phyloP scores from a whole-genome alignment of 1,140 invertebrate species.

The Oryctes rhinoceros region DNA sequence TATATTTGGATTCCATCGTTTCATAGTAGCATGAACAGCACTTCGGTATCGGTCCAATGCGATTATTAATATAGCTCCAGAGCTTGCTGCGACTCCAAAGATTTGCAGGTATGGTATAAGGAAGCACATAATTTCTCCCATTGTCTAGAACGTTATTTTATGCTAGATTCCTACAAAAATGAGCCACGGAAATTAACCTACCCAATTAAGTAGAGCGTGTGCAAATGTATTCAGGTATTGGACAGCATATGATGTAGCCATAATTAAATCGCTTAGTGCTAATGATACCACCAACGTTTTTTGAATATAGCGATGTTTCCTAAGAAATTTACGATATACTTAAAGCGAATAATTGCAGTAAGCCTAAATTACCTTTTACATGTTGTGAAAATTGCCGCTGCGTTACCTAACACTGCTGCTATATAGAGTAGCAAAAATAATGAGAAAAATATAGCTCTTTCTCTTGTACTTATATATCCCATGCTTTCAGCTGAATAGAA shows the following conservation, averaged over 20 bases:
- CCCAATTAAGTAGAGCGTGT: constrained; percentile 53
- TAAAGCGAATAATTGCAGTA: constrained; percentile 30
- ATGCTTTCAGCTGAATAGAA: constrained; percentile 1
- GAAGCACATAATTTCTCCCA: constrained; percentile 62
- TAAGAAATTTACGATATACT: constrained; percentile 41
- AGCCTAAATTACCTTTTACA: constrained; percentile 49
- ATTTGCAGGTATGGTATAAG: constrained; percentile 64
- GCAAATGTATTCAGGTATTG: constrained; percentile 55
- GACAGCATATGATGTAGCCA: constrained; percentile 54
- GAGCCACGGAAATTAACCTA: constrained; percentile 45
- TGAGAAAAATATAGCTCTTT: constrained; percentile 30
- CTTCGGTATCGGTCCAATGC: constrained; percentile 65
- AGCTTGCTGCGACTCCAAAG: constrained; percentile 62
- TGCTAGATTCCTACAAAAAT: not conserved
- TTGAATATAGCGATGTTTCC: constrained; percentile 56
- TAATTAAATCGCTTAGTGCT: constrained; percentile 61
- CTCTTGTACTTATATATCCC: constrained; percentile 3
- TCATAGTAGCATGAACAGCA: constrained; percentile 58
- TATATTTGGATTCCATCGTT: constrained; percentile 60
- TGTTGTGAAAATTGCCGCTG: constrained; percentile 51
- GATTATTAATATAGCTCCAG: constrained; percentile 64
- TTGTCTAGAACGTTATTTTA: constrained; percentile 54
- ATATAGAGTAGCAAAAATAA: constrained; percentile 48
- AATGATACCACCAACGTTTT: constrained; percentile 62
- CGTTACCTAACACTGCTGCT: constrained; percentile 52